phyloP scores from a whole-genome alignment of 2,113 vertebrate genomes.

The Urocitellus parryii region DNA sequence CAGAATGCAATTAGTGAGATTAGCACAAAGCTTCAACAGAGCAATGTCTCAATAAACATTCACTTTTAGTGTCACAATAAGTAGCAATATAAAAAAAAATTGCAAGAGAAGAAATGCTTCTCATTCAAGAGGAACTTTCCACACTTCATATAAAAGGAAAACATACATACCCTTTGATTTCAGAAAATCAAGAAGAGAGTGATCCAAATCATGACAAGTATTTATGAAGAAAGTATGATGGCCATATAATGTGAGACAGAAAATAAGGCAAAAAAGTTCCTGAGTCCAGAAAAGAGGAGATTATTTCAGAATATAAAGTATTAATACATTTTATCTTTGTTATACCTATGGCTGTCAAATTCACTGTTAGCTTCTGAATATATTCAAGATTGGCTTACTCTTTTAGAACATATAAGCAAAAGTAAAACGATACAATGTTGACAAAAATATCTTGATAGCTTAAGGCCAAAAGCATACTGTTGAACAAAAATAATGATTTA shows the following conservation, averaged over 20 bases:
- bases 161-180: slow-evolving; percentile 1
- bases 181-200: not conserved
- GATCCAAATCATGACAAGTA: not conserved
- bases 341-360: not conserved
- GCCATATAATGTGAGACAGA: not conserved
- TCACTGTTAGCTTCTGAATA: not conserved
- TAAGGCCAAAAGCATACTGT: not conserved
- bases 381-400: not conserved
- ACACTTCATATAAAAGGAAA: not conserved
- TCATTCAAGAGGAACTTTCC: not conserved
- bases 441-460: slow-evolving; percentile 27
- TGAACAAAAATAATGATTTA: not conserved
- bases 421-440: not conserved
- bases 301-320: slow-evolving; percentile 39
- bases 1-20: not conserved
- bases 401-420: not conserved
- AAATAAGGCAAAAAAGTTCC: not conserved
- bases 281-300: not conserved
- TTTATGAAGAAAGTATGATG: slow-evolving; percentile 52
- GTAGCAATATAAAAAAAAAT: not conserved
- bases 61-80: not conserved
- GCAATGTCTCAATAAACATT: not conserved
- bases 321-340: slow-evolving; percentile 30
- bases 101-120: not conserved
- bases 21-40: not conserved